Base-by-base conservation (phyloP, 2,888 invertebrate genomes). In the Mayetiola destructor region DNA sequence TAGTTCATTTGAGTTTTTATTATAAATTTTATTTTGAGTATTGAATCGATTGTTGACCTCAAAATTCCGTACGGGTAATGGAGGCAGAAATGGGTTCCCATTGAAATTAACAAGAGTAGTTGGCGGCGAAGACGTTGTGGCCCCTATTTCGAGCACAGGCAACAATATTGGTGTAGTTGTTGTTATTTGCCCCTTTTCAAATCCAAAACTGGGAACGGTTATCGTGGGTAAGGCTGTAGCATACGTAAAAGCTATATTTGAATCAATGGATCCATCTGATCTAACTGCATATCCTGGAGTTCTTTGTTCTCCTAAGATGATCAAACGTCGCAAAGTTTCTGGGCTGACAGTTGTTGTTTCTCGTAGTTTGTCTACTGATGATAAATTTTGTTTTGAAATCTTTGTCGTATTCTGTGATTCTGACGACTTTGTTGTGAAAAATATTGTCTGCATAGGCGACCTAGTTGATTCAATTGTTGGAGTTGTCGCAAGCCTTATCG, bases 221-320 rank as follows among this genome's bases (percentile, higher is more conserved):
- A 14, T 52, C 8, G n/a, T 29, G 10, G 23, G 9, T 23, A 12
- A 23, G 21, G 42, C n/a, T 4, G 14, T 37, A 6, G n/a, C 12
- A 14, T 37, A 4, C 2, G 21, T 23, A 6, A 27, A 16, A 27
- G 27, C 2, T n/a, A 27, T 27, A 9, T 48, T 5, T 6, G 48
- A 27, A 48, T 61, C 58, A 18, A 62, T 62, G 3, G 62, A 59
- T 20, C 63, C 62, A 57, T 64, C 63, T 1, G 63, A 56, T 59
- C 61, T 63, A 35, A 65, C 57, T 4, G 62, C 64, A 39, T 62
- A 66, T 3, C 66, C 66, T 2, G 62, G 59, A 23, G 36, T 35
- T 30, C 58, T 61, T 55, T 64, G 64, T 16, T 60, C 58, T 12
- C 64, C 66, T 23, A 67, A 57, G 5, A 66, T 58, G 4, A 66